Evolutionary conservation across 2,888 invertebrate genomes (phyloP).

Genomic region (Diadegma fenestrale): DNA sequence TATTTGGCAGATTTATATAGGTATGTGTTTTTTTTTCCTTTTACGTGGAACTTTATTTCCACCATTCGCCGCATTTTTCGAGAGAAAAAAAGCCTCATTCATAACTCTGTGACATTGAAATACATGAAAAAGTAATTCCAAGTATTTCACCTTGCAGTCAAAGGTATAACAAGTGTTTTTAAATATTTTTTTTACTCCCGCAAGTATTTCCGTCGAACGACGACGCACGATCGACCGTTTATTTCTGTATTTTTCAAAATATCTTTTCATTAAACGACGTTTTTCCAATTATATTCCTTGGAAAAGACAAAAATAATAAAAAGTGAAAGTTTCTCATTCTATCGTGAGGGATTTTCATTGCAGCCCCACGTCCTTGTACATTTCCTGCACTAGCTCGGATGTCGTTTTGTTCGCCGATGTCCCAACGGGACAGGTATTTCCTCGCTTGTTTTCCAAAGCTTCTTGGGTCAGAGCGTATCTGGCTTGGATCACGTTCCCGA

Average conservation of each 20-base stretch:
- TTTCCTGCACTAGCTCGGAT: slow-evolving; percentile 24
- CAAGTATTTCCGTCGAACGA: neutral
- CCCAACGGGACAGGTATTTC: slow-evolving; percentile 49
- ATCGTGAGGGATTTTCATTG: slow-evolving; percentile 26
- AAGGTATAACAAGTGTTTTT: neutral
- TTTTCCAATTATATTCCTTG: neutral
- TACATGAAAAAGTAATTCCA: neutral
- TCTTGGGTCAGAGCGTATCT: slow-evolving; percentile 53
- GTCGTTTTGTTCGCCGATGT: slow-evolving; percentile 34
- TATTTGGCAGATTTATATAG: slow-evolving; percentile 30
- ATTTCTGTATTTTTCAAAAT: neutral
- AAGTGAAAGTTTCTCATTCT: slow-evolving; percentile 29
- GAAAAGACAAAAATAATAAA: neutral
- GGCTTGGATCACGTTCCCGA: slow-evolving; percentile 46
- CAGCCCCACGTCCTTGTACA: slow-evolving; percentile 23
- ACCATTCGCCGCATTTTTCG: slow-evolving; percentile 2
- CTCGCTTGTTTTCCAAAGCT: slow-evolving; percentile 60
- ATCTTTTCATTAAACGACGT: neutral
- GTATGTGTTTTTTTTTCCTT: neutral
- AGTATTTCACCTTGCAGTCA: neutral
- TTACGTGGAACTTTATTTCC: slow-evolving; percentile 25
- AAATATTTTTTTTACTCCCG: neutral
- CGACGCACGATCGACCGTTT: neutral
- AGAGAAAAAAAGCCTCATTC: neutral
- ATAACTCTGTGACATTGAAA: neutral